Base-by-base conservation (phyloP, 2,888 invertebrate species). In the Acleris cristana region DNA sequence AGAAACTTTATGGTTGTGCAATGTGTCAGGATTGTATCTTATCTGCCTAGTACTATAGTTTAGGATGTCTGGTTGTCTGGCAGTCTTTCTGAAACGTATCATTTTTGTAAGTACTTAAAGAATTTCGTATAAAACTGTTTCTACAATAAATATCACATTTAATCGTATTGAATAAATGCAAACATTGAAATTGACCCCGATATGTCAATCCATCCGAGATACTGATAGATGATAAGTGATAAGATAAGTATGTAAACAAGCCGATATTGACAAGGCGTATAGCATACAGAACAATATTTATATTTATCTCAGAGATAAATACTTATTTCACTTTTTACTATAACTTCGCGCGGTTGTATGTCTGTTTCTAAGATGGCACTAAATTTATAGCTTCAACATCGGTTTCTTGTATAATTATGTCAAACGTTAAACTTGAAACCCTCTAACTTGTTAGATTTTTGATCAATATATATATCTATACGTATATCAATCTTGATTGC, bases 211-310 rank as follows among this genome's bases (percentile, higher is more conserved):
- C 19, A 48, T 54, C 30, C 40, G 40, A 14, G 14, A 40, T 40
- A 40, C 40, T 40, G 40, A 40, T 40, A 4, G 4, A 14, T 40
- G 40, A 40, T 45, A 19, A 51, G 3, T 45, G 57, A 57, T 62
- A 56, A 48, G 57, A 57, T 62, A 56, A 48, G n/a, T 44, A 48
- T 57, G 45, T 57, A 30, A 62, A 57, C 56, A 66, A 23, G 40
- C 6, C 34, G 52, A 45, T 65, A 56, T 66, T 66, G 56, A 34
- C 51, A 44, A 48, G 26, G 40, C 21, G 44, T 49, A 63, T 16
- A 40, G 55, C 49, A 53, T 53, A 12, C 4, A 55, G 40, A 48
- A 18, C n/a, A 48, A n/a, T 44, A 56, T 56, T 23, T 44, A 16
- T 21, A 14, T 40, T 64, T 64, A 61, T 53, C 44, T 18, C 1